These are phyloP conservation scores for Meandrina meandrites DNA, from an alignment of 92 coral and sea anemone species.

Conservation along the genomic window DNA sequence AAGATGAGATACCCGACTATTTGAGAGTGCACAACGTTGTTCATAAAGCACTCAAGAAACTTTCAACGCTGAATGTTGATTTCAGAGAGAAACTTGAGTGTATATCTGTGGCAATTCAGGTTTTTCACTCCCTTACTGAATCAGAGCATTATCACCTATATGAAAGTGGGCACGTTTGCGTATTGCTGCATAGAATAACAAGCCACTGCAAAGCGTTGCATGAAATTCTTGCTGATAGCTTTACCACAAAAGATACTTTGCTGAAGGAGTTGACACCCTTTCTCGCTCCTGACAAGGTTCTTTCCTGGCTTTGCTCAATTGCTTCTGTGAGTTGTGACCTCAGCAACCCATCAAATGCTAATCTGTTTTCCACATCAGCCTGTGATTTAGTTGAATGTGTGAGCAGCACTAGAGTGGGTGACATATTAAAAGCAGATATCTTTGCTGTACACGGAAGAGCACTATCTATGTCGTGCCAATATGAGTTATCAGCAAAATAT, in stretches of 20 bases:
- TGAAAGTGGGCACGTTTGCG: background rate
- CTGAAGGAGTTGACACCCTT: no score
- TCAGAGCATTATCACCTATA: background rate
- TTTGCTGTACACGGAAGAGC: background rate
- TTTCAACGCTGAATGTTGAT: background rate
- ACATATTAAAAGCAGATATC: background rate
- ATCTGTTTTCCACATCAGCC: background rate
- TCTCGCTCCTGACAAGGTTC: no score
- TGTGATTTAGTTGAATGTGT: background rate
- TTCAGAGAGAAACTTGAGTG: background rate
- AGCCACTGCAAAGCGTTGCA: background rate
- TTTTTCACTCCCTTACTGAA: no score
- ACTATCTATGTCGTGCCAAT: background rate
- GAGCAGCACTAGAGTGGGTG: background rate
- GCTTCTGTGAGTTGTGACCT: background rate
- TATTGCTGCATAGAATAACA: background rate
- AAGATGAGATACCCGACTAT: no score
- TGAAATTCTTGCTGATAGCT: no score
- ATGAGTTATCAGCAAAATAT: background rate
- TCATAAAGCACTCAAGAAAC: background rate
- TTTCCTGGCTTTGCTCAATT: no score
- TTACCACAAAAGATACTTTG: no score
- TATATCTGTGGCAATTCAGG: no score
- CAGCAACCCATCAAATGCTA: background rate
- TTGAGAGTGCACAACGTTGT: no score